Evolutionary conservation across 2,888 invertebrate species (phyloP), one percentile per base, ranked within the genome.

Genomic region (Pardosa pseudoannulata): DNA sequence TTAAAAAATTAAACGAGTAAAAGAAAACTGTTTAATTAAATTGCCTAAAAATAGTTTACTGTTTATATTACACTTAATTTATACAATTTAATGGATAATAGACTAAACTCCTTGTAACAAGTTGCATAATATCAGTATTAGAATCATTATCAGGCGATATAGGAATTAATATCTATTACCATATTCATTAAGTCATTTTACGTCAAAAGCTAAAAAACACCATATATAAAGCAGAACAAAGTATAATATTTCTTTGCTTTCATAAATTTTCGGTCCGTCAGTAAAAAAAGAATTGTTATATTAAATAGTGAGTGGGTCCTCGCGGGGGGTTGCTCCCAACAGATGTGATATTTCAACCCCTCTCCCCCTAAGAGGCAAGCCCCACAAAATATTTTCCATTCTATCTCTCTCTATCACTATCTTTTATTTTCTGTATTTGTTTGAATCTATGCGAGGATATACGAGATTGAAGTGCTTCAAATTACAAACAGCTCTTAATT

Each of bases 271-370:
- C 23, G 56, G 23, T 56, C 16, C 56, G 23, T 7, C 16, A 56
- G 56, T 56, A 32, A 16, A 19, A n/a, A n/a, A 19, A 19, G 32
- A n/a, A 67, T 67, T 56, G 36, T 67, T 67, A 56, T 23, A 67
- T 67, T 76, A 72, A n/a, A 50, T 50, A 73, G 72, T 68, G 23
- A 67, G 62, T 67, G 80, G 71, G 75, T 70, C 87, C 64, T 70
- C 75, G 80, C 11, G 73, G 78, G 87, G 87, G 80, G 80, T 68
- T 64, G 65, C 71, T 80, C 87, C 87, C 87, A 75, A 87, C 87
- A 87, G 87, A 87, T 87, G 87, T 87, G 87, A 87, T 87, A 87
- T 80, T 87, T 80, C 87, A 80, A 73, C 87, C 87, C 87, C 70
- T 72, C 80, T 65, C 75, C 80, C 87, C 78, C 79, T 65, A 5